phyloP scores from a whole-genome alignment of 2,113 vertebrate species.

The Dicrurus megarhynchus region DNA sequence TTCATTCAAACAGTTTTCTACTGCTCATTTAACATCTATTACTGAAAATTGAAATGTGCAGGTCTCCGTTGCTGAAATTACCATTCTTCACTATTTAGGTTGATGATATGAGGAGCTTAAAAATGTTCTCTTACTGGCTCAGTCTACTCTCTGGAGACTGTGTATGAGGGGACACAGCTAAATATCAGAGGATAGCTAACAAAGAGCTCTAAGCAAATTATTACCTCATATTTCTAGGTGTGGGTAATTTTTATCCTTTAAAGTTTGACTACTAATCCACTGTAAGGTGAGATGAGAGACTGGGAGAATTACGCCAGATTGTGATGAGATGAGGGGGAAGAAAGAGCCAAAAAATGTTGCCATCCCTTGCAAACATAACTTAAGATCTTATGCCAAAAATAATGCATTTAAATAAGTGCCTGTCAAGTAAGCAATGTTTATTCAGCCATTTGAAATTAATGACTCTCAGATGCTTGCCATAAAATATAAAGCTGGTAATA shows the following conservation, averaged over 20 bases:
- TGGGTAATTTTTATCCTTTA: not conserved
- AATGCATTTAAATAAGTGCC: constrained; percentile 20
- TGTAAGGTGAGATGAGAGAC: not conserved
- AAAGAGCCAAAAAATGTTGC: not conserved
- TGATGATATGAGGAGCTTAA: not conserved
- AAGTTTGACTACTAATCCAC: not conserved
- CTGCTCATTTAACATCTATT: constrained; percentile 32
- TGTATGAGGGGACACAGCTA: not conserved
- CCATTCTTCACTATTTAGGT: not conserved
- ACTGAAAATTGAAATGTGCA: constrained; percentile 13
- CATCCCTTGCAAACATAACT: not conserved
- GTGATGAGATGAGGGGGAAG: not conserved
- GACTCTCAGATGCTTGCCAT: not conserved
- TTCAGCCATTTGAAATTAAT: constrained; percentile 32
- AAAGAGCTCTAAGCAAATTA: not conserved
- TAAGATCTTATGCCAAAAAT: constrained; percentile 23
- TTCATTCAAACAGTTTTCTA: not conserved
- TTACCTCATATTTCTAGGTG: not conserved
- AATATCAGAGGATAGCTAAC: not conserved
- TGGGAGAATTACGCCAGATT: not conserved
- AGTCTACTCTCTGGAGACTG: not conserved
- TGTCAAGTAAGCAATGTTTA: constrained; percentile 27
- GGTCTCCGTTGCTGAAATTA: not conserved
- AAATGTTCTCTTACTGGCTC: not conserved
- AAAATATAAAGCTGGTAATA: not conserved